A percentile compares a stretch with the other conserved stretches of the same genome.
These are phyloP conservation scores for Gastrophryne carolinensis DNA, from an alignment of 2,797 vertebrate species.

Conservation along the genomic window DNA sequence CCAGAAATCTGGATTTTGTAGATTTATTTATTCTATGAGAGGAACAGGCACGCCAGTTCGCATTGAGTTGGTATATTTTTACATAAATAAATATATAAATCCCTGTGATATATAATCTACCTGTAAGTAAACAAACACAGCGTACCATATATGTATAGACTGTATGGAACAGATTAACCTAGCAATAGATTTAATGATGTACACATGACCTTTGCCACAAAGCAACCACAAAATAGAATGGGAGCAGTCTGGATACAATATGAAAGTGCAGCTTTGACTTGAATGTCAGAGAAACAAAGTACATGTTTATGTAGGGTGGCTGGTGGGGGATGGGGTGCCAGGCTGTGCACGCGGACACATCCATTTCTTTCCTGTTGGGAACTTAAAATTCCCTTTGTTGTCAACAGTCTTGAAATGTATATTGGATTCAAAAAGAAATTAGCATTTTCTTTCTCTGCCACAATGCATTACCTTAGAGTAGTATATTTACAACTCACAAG, in stretches of 20 bases:
- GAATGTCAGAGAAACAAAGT: slow-evolving; percentile 29
- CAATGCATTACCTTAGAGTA: neutral
- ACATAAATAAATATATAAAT: neutral
- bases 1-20: neutral
- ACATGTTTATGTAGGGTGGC: slow-evolving; percentile 36
- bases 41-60: neutral
- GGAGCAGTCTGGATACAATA: slow-evolving; percentile 15
- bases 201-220: slow-evolving; percentile 5
- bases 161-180: neutral
- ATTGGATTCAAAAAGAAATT: slow-evolving; percentile 15
- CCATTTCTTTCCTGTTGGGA: slow-evolving; percentile 40
- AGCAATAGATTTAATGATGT: neutral
- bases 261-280: neutral
- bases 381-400: slow-evolving; percentile 30
- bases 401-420: slow-evolving; percentile 16
- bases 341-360: slow-evolving; percentile 19
- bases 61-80: neutral
- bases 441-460: slow-evolving; percentile 9
- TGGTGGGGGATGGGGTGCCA: slow-evolving; percentile 39
- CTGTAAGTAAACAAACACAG: neutral
- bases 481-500: slow-evolving; percentile 5
- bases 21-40: neutral
- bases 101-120: neutral
- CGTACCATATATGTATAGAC: neutral
- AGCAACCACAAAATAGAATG: slow-evolving; percentile 19